Base-by-base conservation (phyloP, 2,888 invertebrate genomes). In the Agrilus mali region DNA sequence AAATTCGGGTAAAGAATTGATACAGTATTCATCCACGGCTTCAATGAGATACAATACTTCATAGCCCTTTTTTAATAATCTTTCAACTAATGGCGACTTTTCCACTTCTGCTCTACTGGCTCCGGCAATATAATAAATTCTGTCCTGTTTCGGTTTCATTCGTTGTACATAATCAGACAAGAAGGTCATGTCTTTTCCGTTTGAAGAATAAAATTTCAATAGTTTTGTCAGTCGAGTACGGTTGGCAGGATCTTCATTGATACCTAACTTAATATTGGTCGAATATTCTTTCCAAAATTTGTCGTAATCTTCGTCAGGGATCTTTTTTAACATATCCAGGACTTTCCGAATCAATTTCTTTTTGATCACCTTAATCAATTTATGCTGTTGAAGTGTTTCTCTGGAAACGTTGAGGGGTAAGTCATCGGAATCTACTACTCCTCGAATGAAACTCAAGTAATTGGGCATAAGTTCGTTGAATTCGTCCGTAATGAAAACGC, bases 401-500 rank as follows among this genome's bases (percentile, higher is more conserved):
- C 98, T 84, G 1, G 93, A 93, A 27, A 98, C 97, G 67, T 98
- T 99, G 54, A 98, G 74, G 27, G 98, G 98, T 54, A 99, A 71
- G 72, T 99, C 98, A 68, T 98, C 98, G 10, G 94, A 95, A 72
- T 98, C 98, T 38, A 98, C 97, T 53, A 99, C 86, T 57, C 98
- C 98, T 44, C 87, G 83, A 47, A 99, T 80, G 67, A 98, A 99
- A 53, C 80, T 83, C 55, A 98, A 74, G 67, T 96, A 99, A 66
- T 88, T 94, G 52, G 98, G 97, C 86, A 98, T 90, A 85, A 98
- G 92, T 64, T 98, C 97, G 65, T 92, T 92, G 75, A 98, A 97
- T 72, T 98, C 94, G 67, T 98, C 97, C 7, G 97, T 97, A 69
- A 98, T 99, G 72, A 98, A 99, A 13, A 99, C 98, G 48, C 98